These are phyloP conservation scores for Coturnix japonica DNA, from an alignment of 2,113 vertebrate genomes.

Conservation along the genomic window DNA sequence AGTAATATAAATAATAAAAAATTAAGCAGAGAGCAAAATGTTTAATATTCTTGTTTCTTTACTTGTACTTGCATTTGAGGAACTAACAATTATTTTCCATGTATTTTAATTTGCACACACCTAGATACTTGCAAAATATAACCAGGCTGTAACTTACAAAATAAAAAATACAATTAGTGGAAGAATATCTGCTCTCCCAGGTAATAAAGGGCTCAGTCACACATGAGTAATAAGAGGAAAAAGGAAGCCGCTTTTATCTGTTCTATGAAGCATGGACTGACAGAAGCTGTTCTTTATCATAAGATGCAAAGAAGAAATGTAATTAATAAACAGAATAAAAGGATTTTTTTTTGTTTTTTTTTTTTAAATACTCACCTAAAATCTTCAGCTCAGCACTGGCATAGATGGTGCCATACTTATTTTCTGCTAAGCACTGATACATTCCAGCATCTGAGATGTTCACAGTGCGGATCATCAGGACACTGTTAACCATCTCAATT, in stretches of 20 bases:
- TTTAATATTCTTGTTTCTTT: not conserved
- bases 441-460: conserved; percentile 92
- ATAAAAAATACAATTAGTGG: not conserved
- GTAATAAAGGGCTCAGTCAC: not conserved
- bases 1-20: not conserved
- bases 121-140: not conserved
- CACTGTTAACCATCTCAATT: conserved; percentile 86
- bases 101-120: not conserved
- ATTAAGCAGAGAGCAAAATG: not conserved
- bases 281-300: not conserved
- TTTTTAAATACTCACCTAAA: conserved; percentile 81
- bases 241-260: not conserved
- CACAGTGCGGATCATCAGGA: conserved; percentile 86
- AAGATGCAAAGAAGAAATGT: not conserved
- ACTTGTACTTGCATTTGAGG: not conserved
- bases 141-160: not conserved
- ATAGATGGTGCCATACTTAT: conserved; percentile 90
- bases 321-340: not conserved
- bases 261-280: not conserved
- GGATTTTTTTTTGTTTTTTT: too few species aligned
- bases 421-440: conserved; percentile 96
- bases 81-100: not conserved
- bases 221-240: not conserved
- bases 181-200: accelerated
- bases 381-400: conserved; percentile 90